A percentile compares a stretch with the other conserved stretches of the same genome.
These are phyloP conservation scores for Pluvialis apricaria DNA, from an alignment of 2,113 vertebrate species.

Conservation along the genomic window DNA sequence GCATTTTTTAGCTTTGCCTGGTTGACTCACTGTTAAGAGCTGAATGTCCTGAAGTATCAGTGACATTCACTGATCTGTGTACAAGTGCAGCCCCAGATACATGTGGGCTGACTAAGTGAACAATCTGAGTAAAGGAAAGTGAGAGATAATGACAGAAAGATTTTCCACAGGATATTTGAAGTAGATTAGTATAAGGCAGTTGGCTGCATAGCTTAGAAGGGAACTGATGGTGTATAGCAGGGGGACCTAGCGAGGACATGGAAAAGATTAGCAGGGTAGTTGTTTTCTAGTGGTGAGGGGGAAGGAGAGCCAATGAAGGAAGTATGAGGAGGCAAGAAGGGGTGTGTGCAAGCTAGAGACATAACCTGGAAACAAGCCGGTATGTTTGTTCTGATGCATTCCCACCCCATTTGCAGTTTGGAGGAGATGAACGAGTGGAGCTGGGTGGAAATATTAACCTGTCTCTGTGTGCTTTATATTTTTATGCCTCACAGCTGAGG, in stretches of 20 bases:
- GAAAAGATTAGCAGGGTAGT: neutral
- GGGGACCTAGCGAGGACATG: neutral
- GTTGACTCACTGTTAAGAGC: neutral
- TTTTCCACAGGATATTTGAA: neutral
- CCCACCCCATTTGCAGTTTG: neutral
- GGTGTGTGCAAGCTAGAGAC: neutral
- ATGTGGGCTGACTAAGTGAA: neutral
- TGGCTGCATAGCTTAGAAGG: neutral
- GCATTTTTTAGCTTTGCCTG: neutral
- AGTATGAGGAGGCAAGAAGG: neutral
- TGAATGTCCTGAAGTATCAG: neutral
- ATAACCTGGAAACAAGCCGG: neutral
- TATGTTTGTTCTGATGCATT: neutral
- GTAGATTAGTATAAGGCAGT: neutral
- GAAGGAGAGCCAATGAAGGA: neutral
- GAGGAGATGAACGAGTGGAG: neutral
- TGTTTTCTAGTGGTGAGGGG: neutral
- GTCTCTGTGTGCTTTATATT: neutral
- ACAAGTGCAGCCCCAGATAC: neutral
- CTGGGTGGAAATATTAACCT: neutral
- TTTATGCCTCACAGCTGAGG: neutral
- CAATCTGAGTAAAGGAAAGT: neutral
- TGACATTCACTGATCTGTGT: neutral
- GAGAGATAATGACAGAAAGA: neutral
- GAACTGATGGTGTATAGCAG: neutral